A percentile compares a stretch with the other conserved stretches of the same genome.
phyloP scores from a whole-genome alignment of 53 echinoderm and acorn worm genomes.

The Zoroaster sp. region DNA sequence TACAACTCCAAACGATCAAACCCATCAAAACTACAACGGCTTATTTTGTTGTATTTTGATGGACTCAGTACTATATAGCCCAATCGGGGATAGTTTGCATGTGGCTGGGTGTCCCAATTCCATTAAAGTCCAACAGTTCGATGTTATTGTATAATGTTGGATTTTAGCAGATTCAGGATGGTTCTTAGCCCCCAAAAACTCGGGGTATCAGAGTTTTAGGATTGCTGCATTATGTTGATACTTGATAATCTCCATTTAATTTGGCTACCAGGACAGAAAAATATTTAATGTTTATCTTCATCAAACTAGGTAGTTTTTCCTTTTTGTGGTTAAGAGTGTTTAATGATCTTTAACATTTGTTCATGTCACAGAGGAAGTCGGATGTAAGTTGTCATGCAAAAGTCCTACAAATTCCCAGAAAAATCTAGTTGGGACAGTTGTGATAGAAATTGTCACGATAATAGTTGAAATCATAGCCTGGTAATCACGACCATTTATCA shows the following conservation, averaged over 20 bases:
- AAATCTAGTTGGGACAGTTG: not conserved
- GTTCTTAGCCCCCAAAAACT: not conserved
- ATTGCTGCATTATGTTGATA: not conserved
- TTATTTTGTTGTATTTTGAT: too few species aligned
- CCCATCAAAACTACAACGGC: too few species aligned
- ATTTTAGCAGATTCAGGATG: not conserved
- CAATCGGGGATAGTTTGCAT: not conserved
- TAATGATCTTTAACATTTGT: not conserved
- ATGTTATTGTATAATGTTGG: too few species aligned
- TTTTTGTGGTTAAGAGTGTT: not conserved
- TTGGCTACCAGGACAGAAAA: not conserved
- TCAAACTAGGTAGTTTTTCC: not conserved
- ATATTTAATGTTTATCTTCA: not conserved
- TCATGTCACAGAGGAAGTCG: not conserved
- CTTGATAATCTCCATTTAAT: not conserved
- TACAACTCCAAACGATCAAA: too few species aligned
- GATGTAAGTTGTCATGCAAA: too few species aligned
- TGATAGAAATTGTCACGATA: not conserved
- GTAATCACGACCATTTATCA: too few species aligned
- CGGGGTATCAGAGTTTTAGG: not conserved
- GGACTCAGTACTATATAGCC: too few species aligned
- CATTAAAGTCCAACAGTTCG: not conserved
- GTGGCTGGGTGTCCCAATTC: not conserved
- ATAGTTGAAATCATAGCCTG: too few species aligned
- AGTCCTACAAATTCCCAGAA: not conserved